Conservation (phyloP, 2,113 vertebrate species). For the Silurus meridionalis region DNA sequence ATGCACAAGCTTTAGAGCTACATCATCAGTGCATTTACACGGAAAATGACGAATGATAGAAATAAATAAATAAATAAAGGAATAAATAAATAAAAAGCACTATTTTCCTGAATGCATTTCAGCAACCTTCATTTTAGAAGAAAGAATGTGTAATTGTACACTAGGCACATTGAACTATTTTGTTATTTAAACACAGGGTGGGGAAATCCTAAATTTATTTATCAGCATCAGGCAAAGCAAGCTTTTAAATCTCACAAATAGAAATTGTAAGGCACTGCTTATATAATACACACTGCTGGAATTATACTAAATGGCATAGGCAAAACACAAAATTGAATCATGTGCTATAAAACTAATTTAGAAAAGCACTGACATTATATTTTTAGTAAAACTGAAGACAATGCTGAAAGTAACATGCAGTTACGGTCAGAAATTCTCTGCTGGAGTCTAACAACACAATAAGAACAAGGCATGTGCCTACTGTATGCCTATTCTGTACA, state of each 20-base stretch:
- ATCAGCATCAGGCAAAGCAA: constrained; percentile 29
- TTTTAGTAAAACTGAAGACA: constrained; percentile 8
- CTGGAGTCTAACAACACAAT: neutral
- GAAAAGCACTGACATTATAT: neutral
- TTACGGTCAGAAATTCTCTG: neutral
- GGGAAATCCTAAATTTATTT: constrained; percentile 32
- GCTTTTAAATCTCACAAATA: neutral
- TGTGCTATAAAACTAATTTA: constrained; percentile 17
- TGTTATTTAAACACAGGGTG: constrained; percentile 49
- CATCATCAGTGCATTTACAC: constrained; percentile 69
- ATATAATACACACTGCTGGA: neutral
- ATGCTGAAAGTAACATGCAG: constrained; percentile 12
- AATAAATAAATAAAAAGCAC: constrained; percentile 9
- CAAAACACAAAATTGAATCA: neutral
- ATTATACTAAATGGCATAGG: neutral
- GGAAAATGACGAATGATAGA: constrained; percentile 35
- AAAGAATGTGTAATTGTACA: constrained; percentile 26
- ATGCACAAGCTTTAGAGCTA: constrained; percentile 50
- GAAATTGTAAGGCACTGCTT: constrained; percentile 7
- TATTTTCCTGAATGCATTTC: constrained; percentile 16
- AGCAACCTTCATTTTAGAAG: constrained; percentile 32
- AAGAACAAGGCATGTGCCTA: neutral
- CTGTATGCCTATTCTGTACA: neutral
- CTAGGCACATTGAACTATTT: constrained; percentile 12
- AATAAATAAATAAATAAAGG: constrained; percentile 1